phyloP scores from a whole-genome alignment of 2,888 invertebrate species.

The Subacronicta megacephala region DNA sequence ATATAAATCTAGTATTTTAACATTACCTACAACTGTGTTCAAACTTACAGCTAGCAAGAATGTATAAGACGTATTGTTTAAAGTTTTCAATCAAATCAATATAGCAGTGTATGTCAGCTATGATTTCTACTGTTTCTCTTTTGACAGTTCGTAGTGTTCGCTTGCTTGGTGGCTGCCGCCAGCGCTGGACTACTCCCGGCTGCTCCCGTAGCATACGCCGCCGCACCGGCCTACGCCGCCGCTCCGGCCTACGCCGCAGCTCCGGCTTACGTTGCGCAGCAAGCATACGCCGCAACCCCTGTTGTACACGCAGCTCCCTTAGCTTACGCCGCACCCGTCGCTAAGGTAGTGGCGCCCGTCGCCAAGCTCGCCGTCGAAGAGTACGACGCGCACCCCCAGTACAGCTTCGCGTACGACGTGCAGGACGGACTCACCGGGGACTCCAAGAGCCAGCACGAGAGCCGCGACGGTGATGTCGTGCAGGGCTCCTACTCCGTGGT shows the following conservation, averaged over 20 bases:
- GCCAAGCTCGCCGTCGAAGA: constrained; percentile 67
- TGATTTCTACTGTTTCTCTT: constrained; percentile 1
- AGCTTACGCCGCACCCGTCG: constrained; percentile 62
- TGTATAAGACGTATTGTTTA: too few relatives aligned
- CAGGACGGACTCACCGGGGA: constrained; percentile 79
- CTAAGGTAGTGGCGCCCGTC: constrained; percentile 57
- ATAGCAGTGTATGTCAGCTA: not conserved
- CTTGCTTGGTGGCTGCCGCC: constrained; percentile 63
- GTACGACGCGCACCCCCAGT: constrained; percentile 71
- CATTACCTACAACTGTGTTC: too few relatives aligned
- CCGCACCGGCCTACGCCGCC: constrained; percentile 21
- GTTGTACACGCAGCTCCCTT: constrained; percentile 61
- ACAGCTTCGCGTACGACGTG: constrained; percentile 84
- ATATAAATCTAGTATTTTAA: too few relatives aligned
- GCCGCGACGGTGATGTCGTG: constrained; percentile 83
- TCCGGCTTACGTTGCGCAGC: constrained; percentile 63
- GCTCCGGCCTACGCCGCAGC: constrained; percentile 20
- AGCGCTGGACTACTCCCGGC: constrained; percentile 56
- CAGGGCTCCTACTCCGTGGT: constrained; percentile 85
- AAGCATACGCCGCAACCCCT: constrained; percentile 61
- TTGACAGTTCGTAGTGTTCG: constrained; percentile 62
- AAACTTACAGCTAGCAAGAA: too few relatives aligned
- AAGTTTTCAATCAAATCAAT: too few relatives aligned
- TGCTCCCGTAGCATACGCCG: constrained; percentile 27
- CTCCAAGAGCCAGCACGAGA: constrained; percentile 84